Evolutionary conservation across 1,140 invertebrate species (phyloP).

Genomic region (Aphidius gifuensis): DNA sequence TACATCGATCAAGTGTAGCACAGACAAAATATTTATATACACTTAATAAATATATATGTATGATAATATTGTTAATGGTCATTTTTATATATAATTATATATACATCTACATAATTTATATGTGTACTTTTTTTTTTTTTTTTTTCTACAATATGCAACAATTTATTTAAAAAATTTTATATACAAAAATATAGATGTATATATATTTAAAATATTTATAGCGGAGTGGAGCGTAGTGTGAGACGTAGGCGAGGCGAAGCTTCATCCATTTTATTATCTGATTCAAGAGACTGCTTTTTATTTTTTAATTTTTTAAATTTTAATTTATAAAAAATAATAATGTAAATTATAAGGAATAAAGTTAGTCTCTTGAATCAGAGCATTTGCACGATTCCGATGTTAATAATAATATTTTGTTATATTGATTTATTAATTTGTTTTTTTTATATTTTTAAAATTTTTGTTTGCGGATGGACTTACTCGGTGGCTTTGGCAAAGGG

Average conservation of each 20-base stretch:
- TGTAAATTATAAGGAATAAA: not conserved
- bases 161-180: too few relatives aligned
- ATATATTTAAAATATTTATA: constrained; percentile 36
- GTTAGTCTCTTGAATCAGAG: constrained; percentile 43
- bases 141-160: too few relatives aligned
- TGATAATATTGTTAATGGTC: too few relatives aligned
- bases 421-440: not conserved
- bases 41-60: too few relatives aligned
- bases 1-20: constrained; percentile 56
- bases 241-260: constrained; percentile 56
- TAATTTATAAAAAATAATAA: constrained; percentile 12
- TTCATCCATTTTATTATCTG: constrained; percentile 43
- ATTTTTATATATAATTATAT: too few relatives aligned
- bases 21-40: too few relatives aligned
- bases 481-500: constrained; percentile 95
- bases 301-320: constrained; percentile 13
- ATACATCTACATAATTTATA: too few relatives aligned
- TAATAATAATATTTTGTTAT: not conserved
- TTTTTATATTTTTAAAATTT: constrained; percentile 18
- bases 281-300: constrained; percentile 45
- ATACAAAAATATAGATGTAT: too few relatives aligned
- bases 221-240: constrained; percentile 55
- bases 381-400: constrained; percentile 28
- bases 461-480: constrained; percentile 74
- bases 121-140: too few relatives aligned